A percentile compares a stretch with the other conserved stretches of the same genome.
Conservation (phyloP, 2,797 vertebrate genomes). For the Xiphorhynchus erythropygius region DNA sequence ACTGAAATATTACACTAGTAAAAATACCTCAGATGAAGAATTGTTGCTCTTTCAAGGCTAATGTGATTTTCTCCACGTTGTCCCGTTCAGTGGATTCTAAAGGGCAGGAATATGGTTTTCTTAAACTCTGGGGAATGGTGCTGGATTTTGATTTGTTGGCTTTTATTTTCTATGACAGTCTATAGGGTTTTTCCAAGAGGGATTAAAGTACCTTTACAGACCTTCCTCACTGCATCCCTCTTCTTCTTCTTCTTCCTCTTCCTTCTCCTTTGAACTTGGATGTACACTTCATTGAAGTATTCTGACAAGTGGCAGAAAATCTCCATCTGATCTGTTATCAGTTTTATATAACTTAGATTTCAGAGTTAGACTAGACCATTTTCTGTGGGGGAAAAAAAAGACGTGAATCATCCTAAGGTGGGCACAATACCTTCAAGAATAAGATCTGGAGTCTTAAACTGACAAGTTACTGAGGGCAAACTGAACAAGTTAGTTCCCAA, state of each 20-base stretch:
- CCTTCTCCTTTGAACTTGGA: not conserved
- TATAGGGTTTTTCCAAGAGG: not conserved
- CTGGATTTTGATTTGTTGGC: not conserved
- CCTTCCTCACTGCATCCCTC: not conserved
- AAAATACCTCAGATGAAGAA: not conserved
- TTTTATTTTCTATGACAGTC: not conserved
- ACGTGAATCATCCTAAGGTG: not conserved
- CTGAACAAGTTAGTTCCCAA: constrained; percentile 41
- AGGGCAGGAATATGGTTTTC: not conserved
- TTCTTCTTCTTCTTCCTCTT: not conserved
- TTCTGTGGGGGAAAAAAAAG: not conserved
- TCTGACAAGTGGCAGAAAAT: not conserved
- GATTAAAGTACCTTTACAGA: not conserved
- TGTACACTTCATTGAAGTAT: not conserved
- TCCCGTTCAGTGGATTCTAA: not conserved
- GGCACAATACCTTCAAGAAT: not conserved
- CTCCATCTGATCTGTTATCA: not conserved
- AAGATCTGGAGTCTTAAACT: constrained; percentile 14
- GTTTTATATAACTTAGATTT: not conserved
- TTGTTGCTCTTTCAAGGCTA: constrained; percentile 15
- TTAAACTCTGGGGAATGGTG: not conserved
- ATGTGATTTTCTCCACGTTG: constrained; percentile 1
- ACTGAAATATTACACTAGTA: not conserved
- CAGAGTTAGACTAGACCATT: not conserved
- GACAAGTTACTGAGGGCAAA: constrained; percentile 6